Conservation (phyloP, 2,797 vertebrate species). For the Anas georgica region DNA sequence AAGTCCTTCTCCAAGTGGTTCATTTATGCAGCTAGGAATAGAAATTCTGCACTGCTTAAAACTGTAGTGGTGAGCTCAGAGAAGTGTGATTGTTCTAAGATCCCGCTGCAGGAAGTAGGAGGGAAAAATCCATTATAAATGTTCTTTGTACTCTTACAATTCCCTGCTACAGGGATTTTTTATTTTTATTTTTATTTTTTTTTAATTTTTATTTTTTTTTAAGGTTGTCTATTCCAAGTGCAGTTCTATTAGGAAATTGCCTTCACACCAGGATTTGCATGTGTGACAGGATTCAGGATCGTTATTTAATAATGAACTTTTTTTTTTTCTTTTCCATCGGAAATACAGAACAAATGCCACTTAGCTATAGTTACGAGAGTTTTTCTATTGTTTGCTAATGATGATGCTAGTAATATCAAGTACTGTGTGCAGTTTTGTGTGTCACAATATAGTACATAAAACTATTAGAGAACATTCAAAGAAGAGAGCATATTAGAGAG, state of each 20-base stretch:
- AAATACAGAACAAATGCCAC: background rate
- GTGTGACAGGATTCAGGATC: background rate
- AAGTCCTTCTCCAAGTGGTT: constrained; percentile 21
- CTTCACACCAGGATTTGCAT: constrained; percentile 18
- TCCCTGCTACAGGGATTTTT: constrained; percentile 7
- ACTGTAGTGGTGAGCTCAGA: background rate
- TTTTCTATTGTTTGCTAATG: background rate
- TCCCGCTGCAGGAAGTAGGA: constrained; percentile 9
- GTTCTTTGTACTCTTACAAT: constrained; percentile 49
- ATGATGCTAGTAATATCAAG: no score
- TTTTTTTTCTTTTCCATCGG: background rate
- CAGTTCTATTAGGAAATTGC: constrained; percentile 19
- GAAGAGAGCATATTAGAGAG: no score
- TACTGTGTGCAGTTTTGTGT: no score
- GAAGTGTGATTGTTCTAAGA: constrained; percentile 25
- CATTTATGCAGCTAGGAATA: background rate
- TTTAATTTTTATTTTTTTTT: constrained; percentile 32
- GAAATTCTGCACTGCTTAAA: background rate
- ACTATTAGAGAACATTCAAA: no score
- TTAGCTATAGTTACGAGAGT: background rate
- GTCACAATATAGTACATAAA: no score
- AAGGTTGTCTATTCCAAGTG: constrained; percentile 26
- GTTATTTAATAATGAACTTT: background rate
- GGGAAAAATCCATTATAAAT: constrained; percentile 44
- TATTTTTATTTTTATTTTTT: constrained; percentile 4